Evolutionary conservation across 2,797 vertebrate genomes (phyloP).

Genomic region (Vipera latastei): DNA sequence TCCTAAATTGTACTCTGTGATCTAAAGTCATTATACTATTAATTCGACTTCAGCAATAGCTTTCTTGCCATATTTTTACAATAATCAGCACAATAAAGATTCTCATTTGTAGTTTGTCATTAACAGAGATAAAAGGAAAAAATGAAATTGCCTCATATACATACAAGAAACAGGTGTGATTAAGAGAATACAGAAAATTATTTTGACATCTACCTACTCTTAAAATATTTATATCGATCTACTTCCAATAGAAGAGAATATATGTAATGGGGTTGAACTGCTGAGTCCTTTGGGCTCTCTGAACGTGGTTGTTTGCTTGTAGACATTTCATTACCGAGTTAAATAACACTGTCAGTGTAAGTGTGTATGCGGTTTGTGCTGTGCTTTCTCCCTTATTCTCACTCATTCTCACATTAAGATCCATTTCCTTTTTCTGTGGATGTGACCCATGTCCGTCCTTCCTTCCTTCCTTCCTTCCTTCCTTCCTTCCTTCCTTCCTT

Average conservation of each 20-base stretch:
- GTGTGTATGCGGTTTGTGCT: not conserved
- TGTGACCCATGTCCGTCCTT: not conserved
- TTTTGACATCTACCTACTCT: not conserved
- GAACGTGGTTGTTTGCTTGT: not conserved
- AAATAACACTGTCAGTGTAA: not conserved
- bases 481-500: not conserved
- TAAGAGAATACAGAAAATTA: not conserved
- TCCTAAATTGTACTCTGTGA: slow-evolving; percentile 28
- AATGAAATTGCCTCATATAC: not conserved
- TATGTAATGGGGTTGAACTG: not conserved
- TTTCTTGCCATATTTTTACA: slow-evolving; percentile 22
- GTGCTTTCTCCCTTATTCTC: not conserved
- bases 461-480: too few relatives aligned
- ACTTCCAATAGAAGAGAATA: not conserved
- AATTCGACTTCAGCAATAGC: not conserved
- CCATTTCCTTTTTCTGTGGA: not conserved
- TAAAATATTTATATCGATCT: not conserved
- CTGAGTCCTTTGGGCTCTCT: not conserved
- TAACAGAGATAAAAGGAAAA: not conserved
- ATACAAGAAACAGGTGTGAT: not conserved
- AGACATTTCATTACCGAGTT: not conserved
- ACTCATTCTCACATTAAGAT: not conserved
- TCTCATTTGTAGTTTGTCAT: not conserved
- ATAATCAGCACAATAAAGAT: not conserved
- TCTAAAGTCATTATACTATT: slow-evolving; percentile 26